Evolutionary conservation across 1,140 invertebrate species (phyloP), one percentile per base, ranked within the genome.

Genomic region (Theocolax elegans): DNA sequence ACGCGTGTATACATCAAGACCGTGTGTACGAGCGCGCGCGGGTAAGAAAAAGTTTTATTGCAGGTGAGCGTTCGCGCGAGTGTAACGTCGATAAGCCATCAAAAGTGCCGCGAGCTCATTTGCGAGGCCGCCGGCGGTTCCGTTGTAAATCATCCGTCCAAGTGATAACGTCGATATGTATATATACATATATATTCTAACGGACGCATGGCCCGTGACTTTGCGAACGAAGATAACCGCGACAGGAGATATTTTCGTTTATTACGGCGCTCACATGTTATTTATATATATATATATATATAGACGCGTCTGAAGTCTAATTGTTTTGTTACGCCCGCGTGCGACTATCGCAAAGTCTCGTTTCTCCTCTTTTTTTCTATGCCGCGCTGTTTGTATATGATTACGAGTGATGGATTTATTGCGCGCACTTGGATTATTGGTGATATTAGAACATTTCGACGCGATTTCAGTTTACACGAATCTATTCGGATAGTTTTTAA

Each of bases 61-160:
- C 40, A 2, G 13, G 25, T 15, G 21, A 2, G 7, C 3, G 31
- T n/a, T 27, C 35, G 8, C 29, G 58, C 17, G 40, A 25, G 40
- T 12, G 21, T 1, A 25, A 27, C 51, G 27, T 58, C 59, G 58
- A 70, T 64, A 70, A 70, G 67, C 67, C n/a, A 63, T 70, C 67
- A 70, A 64, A 70, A 17, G 38, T 0, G 42, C 67, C 67, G 67
- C 46, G 23, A 35, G 54, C 31, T 69, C 46, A 35, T 25, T 23
- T 58, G 31, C 15, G 23, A 13, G 27, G 21, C 23, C 53, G 25
- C 0, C 15, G 8, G 29, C 21, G 19, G 48, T 46, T 27, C 42
- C 25, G 40, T 15, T 15, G 53, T 59, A 59, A 67, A 67, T 48
- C 54, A 67, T 67, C 40, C 19, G 15, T 13, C n/a, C n/a, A n/a